phyloP scores from a whole-genome alignment of 2,888 invertebrate species.

The Drosophila tripunctata region DNA sequence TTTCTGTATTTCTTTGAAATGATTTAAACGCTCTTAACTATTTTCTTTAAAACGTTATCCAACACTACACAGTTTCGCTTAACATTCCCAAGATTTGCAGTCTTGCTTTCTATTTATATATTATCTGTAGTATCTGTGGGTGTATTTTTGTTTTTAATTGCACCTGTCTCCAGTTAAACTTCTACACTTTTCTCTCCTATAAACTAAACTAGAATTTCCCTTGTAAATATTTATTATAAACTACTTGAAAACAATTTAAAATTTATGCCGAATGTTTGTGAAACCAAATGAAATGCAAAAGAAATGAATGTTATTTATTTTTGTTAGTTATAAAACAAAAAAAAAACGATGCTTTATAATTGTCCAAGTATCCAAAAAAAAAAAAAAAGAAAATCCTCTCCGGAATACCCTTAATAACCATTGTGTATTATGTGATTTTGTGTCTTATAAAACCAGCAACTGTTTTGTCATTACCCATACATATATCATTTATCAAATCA shows the following conservation, averaged over 20 bases:
- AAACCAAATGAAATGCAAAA: constrained; percentile 13
- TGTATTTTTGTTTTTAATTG: constrained; percentile 1
- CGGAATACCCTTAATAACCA: constrained; percentile 40
- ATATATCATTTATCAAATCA: constrained; percentile 10
- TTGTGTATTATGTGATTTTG: constrained; percentile 4
- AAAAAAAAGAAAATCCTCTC: not conserved
- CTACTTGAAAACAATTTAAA: no score
- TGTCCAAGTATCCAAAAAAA: constrained; percentile 21
- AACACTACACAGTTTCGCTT: no score
- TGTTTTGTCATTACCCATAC: constrained; percentile 17
- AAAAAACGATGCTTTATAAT: constrained; percentile 35
- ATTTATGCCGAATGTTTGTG: constrained; percentile 53
- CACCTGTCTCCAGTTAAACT: not conserved
- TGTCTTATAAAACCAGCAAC: not conserved
- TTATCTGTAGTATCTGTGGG: constrained; percentile 7
- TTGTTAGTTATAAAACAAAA: constrained; percentile 3
- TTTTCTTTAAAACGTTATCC: no score
- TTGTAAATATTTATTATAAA: constrained; percentile 10
- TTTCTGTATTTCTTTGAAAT: no score
- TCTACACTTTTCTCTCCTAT: not conserved
- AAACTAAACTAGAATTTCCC: constrained; percentile 15
- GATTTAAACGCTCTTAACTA: no score
- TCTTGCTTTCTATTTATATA: constrained; percentile 20
- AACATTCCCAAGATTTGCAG: constrained; percentile 2
- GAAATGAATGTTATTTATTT: constrained; percentile 38